Evolutionary conservation across 2,113 vertebrate genomes (phyloP).

Genomic region (Amphiprion ocellaris): DNA sequence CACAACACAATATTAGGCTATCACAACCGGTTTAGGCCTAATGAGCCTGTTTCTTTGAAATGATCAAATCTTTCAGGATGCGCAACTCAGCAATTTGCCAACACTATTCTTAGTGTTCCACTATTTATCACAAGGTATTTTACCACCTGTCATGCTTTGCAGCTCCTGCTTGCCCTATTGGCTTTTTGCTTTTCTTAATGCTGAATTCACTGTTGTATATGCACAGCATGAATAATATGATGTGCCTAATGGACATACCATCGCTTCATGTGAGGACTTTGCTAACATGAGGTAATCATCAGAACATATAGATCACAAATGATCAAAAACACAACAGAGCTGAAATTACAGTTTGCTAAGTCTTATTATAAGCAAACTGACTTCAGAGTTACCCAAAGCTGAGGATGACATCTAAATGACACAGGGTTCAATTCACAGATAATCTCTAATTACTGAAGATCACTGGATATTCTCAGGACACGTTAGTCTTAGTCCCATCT

Average conservation of each 20-base stretch:
- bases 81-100: conserved; percentile 3
- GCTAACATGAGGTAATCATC: neutral
- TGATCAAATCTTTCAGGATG: conserved; percentile 23
- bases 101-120: neutral
- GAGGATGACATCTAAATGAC: neutral
- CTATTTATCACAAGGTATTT: neutral
- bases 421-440: neutral
- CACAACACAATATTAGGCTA: conserved; percentile 23
- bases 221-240: neutral
- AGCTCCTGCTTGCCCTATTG: neutral
- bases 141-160: neutral
- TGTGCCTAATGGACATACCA: neutral
- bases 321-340: neutral
- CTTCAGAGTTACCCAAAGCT: neutral
- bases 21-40: conserved; percentile 33
- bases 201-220: neutral
- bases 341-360: no score
- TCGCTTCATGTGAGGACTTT: neutral
- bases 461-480: neutral
- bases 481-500: conserved; percentile 6
- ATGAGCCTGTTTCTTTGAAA: conserved; percentile 36
- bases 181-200: neutral
- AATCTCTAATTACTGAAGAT: conserved; percentile 13
- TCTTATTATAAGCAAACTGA: neutral
- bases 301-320: neutral